These are phyloP conservation scores for Neomorphus geoffroyi DNA, from an alignment of 2,797 vertebrate species.

Conservation along the genomic window DNA sequence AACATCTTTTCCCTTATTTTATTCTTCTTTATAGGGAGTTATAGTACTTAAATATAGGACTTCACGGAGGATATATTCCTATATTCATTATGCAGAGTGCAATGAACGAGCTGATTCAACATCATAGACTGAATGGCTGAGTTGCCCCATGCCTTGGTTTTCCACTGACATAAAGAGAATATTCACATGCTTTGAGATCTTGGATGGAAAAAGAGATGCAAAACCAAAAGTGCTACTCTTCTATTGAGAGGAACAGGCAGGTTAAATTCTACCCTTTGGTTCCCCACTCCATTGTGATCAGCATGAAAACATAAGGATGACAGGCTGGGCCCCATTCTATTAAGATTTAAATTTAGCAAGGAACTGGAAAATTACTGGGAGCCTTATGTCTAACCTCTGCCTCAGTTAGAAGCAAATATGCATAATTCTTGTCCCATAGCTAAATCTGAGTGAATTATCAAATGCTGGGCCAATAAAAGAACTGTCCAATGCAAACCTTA, in stretches of 20 bases:
- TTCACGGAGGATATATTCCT: not conserved
- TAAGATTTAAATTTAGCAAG: constrained; percentile 60
- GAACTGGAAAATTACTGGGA: constrained; percentile 50
- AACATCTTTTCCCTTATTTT: not conserved
- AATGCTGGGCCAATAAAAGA: constrained; percentile 41
- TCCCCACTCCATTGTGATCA: not conserved
- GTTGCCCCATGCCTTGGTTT: not conserved
- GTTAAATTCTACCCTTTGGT: constrained; percentile 37
- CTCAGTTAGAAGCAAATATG: constrained; percentile 7
- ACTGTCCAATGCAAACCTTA: constrained; percentile 37
- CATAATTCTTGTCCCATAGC: constrained; percentile 32
- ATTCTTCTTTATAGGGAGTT: not conserved
- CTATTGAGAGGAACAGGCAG: constrained; percentile 23
- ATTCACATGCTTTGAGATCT: not conserved
- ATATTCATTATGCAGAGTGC: not conserved
- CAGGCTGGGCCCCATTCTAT: constrained; percentile 33
- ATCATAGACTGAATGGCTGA: not conserved
- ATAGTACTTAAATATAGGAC: not conserved
- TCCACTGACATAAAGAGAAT: constrained; percentile 6
- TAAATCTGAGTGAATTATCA: constrained; percentile 48
- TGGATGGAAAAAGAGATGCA: constrained; percentile 19
- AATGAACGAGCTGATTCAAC: not conserved
- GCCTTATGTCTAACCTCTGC: constrained; percentile 20
- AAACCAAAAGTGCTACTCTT: constrained; percentile 27
- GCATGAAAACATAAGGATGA: constrained; percentile 47